phyloP scores from a whole-genome alignment of 2,113 vertebrate genomes.

The Clinocottus analis region DNA sequence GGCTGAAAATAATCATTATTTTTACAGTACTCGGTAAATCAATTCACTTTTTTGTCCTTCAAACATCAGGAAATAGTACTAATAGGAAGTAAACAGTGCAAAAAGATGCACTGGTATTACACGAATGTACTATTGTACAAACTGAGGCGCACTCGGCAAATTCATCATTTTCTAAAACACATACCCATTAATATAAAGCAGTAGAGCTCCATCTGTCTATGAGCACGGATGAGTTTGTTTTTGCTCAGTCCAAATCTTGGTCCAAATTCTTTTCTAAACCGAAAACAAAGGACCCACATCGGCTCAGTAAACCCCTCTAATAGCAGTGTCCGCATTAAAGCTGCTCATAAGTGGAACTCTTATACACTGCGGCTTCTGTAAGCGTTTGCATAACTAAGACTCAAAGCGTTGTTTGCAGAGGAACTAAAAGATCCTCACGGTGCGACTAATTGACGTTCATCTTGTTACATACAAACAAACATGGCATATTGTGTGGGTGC shows the following conservation, averaged over 20 bases:
- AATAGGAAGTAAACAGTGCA: too few species aligned
- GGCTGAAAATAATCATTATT: background rate
- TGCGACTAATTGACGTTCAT: slow-evolving; percentile 41
- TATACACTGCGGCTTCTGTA: background rate
- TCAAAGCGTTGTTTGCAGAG: background rate
- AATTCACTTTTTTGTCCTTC: background rate
- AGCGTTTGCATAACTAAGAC: background rate
- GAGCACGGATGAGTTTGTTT: too few species aligned
- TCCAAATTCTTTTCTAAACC: background rate
- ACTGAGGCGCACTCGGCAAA: too few species aligned
- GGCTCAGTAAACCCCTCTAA: background rate
- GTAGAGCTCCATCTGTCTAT: too few species aligned
- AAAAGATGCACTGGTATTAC: too few species aligned
- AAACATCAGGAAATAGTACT: background rate
- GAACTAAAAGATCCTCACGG: slow-evolving; percentile 17
- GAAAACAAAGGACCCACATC: background rate
- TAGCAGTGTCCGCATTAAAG: background rate
- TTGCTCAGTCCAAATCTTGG: too few species aligned
- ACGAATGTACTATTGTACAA: too few species aligned
- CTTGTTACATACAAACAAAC: slow-evolving; percentile 34
- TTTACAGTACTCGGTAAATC: background rate
- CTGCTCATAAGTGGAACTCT: background rate
- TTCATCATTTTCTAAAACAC: too few species aligned
- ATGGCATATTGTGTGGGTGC: background rate
- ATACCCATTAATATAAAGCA: too few species aligned